Percentiles rank a stretch among this genome's conserved stretches.
Conservation (phyloP, 2,113 vertebrate species). For the Suncus etruscus region DNA sequence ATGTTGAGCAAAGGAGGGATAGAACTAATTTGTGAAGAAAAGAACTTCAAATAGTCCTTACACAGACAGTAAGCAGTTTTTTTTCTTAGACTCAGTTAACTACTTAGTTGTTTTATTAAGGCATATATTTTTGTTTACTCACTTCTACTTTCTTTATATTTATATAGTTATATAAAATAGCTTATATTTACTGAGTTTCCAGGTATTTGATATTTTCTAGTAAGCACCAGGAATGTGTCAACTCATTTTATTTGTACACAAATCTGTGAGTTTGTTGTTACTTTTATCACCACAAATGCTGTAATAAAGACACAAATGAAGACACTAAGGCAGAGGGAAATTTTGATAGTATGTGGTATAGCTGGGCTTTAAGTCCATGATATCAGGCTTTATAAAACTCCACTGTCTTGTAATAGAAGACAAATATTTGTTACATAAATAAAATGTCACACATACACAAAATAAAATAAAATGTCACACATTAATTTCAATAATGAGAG, state of each 20-base stretch:
- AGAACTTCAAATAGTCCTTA: not conserved
- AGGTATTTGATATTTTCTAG: not conserved
- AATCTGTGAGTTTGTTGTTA: not conserved
- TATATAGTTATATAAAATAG: too few species aligned
- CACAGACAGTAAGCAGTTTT: not conserved
- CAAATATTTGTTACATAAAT: not conserved
- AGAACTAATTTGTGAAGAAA: not conserved
- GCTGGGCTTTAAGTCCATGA: not conserved
- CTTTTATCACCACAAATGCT: not conserved
- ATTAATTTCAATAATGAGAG: not conserved
- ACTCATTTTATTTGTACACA: not conserved
- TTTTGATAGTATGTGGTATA: not conserved
- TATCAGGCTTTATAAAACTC: not conserved
- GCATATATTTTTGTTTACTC: not conserved
- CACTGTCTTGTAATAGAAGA: not conserved
- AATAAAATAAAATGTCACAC: not conserved
- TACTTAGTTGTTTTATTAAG: not conserved
- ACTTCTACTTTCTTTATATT: not conserved
- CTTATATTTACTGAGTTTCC: not conserved
- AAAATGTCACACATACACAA: not conserved
- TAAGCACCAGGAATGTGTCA: not conserved
- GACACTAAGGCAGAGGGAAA: not conserved
- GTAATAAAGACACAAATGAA: not conserved
- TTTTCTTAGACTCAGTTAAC: not conserved
- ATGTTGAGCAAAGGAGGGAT: not conserved